A percentile compares a stretch with the other conserved stretches of the same genome.
phyloP scores from a whole-genome alignment of 2,888 invertebrate genomes.

The Brachyptera putata region DNA sequence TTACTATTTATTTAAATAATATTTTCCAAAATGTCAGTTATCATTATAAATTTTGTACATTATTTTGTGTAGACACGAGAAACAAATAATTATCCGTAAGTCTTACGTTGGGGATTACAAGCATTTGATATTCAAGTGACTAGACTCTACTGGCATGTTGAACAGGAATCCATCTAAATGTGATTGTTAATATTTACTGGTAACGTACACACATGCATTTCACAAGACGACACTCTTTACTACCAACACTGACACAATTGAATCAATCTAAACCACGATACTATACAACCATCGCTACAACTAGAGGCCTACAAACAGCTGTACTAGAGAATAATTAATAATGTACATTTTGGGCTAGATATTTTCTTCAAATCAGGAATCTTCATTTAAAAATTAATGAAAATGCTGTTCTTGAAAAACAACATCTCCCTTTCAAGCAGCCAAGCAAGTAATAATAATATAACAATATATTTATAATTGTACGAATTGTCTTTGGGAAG shows the following conservation, averaged over 20 bases:
- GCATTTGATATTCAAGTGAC: constrained; percentile 35
- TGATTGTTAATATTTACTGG: background rate
- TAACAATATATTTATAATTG: constrained; percentile 10
- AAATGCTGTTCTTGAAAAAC: background rate
- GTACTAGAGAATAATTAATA: too few relatives aligned
- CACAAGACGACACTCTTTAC: constrained; percentile 4
- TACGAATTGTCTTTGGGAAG: constrained; percentile 27
- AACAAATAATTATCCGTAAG: constrained; percentile 35
- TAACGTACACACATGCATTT: constrained; percentile 17
- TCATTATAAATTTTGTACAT: constrained; percentile 52
- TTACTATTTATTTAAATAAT: constrained; percentile 50
- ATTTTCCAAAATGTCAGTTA: constrained; percentile 38
- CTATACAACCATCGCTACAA: constrained; percentile 3
- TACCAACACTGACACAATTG: background rate
- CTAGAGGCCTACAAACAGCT: background rate
- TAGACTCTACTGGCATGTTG: constrained; percentile 35
- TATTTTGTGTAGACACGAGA: constrained; percentile 48
- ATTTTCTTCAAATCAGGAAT: background rate
- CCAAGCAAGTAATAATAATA: constrained; percentile 3
- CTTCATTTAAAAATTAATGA: background rate
- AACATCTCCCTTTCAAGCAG: background rate
- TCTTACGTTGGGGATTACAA: constrained; percentile 28
- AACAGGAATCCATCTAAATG: constrained; percentile 25
- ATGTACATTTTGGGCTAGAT: background rate
- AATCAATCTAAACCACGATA: background rate